Evolutionary conservation across 2,797 vertebrate genomes (phyloP).

Genomic region (Cuniculus paca): DNA sequence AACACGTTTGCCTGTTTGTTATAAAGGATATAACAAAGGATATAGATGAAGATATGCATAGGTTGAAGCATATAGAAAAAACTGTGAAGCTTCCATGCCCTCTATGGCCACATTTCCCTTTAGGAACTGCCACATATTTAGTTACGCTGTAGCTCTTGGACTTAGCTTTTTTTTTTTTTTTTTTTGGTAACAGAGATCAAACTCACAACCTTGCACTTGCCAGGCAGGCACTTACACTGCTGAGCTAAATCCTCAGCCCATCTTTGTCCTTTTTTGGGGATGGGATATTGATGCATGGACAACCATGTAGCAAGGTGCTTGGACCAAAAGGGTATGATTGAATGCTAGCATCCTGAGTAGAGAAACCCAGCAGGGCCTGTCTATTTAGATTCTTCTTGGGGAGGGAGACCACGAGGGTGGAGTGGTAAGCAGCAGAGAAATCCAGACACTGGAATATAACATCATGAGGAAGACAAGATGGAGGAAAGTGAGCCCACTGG

Average conservation of each 20-base stretch:
- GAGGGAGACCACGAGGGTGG: too few relatives aligned
- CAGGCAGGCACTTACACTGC: too few relatives aligned
- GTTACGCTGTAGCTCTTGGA: not conserved
- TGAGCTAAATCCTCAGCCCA: too few relatives aligned
- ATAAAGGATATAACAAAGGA: not conserved
- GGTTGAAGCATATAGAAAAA: not conserved
- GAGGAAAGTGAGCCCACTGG: too few relatives aligned
- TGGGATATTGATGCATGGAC: not conserved
- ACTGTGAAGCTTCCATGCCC: not conserved
- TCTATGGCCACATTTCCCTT: not conserved
- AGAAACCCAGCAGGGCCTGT: not conserved
- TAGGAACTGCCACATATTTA: too few relatives aligned
- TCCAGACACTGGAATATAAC: too few relatives aligned
- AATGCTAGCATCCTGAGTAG: not conserved
- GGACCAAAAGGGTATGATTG: not conserved
- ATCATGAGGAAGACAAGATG: too few relatives aligned
- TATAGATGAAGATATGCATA: not conserved
- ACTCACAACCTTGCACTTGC: too few relatives aligned
- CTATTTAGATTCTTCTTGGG: not conserved
- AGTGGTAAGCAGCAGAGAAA: too few relatives aligned
- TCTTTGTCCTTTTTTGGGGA: not conserved
- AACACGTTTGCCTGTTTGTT: not conserved
- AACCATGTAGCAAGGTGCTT: not conserved
- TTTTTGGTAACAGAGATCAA: too few relatives aligned
- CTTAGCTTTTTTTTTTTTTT: too few relatives aligned